phyloP scores from a whole-genome alignment of 2,797 vertebrate species.

The Argya squamiceps region DNA sequence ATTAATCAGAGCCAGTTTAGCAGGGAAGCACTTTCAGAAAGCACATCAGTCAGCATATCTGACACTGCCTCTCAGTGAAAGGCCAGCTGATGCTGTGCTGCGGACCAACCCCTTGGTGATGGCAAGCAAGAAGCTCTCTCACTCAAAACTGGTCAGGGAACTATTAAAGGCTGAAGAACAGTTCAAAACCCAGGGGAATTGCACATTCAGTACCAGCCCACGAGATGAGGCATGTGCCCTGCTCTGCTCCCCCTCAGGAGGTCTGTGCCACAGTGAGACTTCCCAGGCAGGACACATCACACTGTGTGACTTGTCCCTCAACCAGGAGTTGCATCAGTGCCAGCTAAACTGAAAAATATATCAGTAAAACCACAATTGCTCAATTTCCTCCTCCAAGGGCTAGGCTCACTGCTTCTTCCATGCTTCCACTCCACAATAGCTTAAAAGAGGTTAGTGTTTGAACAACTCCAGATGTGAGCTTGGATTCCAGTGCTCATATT shows the following conservation, averaged over 20 bases:
- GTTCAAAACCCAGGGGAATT: background rate
- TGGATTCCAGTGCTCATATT: background rate
- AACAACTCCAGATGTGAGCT: background rate
- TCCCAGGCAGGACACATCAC: background rate
- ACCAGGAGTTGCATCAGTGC: background rate
- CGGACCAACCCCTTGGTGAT: background rate
- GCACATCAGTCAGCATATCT: background rate
- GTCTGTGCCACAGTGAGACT: background rate
- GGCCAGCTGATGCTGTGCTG: background rate
- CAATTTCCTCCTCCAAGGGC: background rate
- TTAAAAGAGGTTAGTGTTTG: background rate
- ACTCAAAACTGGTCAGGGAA: accelerated
- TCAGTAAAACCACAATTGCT: background rate
- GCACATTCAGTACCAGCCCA: background rate
- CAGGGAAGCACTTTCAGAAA: background rate
- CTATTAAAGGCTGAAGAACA: background rate
- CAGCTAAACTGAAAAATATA: background rate
- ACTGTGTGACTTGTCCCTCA: background rate
- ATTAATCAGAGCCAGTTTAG: background rate
- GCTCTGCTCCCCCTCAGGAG: background rate
- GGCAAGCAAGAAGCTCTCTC: background rate
- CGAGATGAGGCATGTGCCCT: background rate
- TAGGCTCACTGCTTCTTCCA: background rate
- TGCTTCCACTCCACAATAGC: background rate
- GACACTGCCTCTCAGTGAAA: background rate